phyloP scores from a whole-genome alignment of 2,113 vertebrate species.

The Malurus melanocephalus region DNA sequence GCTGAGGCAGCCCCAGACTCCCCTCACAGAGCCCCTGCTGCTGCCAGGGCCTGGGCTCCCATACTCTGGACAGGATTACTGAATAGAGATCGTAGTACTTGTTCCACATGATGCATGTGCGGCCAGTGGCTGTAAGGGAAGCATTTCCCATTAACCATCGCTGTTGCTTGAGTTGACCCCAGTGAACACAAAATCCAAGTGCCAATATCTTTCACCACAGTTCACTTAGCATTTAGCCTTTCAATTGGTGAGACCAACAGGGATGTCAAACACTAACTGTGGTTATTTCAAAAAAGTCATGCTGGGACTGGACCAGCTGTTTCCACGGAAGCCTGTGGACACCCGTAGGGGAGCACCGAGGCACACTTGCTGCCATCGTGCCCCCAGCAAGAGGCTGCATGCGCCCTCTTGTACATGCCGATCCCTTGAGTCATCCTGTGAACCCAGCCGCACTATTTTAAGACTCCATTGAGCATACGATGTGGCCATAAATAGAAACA shows the following conservation, averaged over 20 bases:
- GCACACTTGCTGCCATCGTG: not conserved
- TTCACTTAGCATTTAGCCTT: not conserved
- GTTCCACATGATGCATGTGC: rapidly evolving
- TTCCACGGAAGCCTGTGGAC: not conserved
- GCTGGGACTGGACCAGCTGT: not conserved
- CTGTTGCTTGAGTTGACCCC: not conserved
- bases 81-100: not conserved
- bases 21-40: rapidly evolving
- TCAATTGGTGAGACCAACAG: not conserved
- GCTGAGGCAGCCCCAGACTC: not conserved
- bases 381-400: not conserved
- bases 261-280: not conserved
- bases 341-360: rapidly evolving
- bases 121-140: not conserved
- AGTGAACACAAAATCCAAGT: not conserved
- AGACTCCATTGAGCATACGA: not conserved
- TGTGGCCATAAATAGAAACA: constrained; percentile 57
- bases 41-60: rapidly evolving
- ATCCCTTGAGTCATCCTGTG: constrained; percentile 27
- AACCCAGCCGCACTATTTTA: constrained; percentile 34
- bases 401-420: not conserved
- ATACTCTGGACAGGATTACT: rapidly evolving
- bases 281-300: not conserved
- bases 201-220: not conserved
- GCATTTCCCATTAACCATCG: not conserved